Evolutionary conservation across 2,888 invertebrate species (phyloP).

Genomic region (Calameuta filiformis): DNA sequence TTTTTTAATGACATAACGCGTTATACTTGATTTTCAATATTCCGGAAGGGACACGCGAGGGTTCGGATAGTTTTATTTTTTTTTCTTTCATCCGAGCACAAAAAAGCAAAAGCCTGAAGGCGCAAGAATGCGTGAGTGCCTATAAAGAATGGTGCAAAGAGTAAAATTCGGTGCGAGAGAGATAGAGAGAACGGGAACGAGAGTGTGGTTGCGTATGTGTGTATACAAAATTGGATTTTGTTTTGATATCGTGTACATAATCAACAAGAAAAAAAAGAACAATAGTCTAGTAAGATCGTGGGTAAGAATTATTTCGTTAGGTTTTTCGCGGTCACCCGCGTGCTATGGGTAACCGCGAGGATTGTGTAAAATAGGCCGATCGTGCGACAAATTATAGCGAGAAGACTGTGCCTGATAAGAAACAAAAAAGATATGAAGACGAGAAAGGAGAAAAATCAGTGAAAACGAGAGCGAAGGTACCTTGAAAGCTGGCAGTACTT

Average conservation of each 20-base stretch:
- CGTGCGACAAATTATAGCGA: constrained; percentile 25
- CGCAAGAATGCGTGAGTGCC: neutral
- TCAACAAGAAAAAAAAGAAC: constrained; percentile 15
- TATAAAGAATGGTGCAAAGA: neutral
- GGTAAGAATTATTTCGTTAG: constrained; percentile 13
- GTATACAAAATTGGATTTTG: neutral
- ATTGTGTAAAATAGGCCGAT: neutral
- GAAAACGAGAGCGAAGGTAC: neutral
- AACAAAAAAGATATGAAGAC: neutral
- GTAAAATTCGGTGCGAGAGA: neutral
- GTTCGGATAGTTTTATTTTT: neutral
- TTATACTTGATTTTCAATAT: neutral
- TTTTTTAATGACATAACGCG: neutral
- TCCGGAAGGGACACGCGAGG: neutral
- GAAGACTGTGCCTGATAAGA: constrained; percentile 25
- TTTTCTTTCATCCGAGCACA: neutral
- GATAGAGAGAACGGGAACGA: constrained; percentile 3
- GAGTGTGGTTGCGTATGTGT: neutral
- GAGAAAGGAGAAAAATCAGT: neutral
- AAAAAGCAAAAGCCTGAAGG: neutral
- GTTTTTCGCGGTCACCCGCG: constrained; percentile 11
- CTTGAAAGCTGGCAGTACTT: constrained; percentile 6
- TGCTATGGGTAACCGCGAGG: neutral
- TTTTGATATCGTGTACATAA: constrained; percentile 5
- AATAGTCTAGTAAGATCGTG: constrained; percentile 8